Percentiles rank a stretch among this genome's conserved stretches.
These are phyloP conservation scores for Drosophila pruinosa DNA, from an alignment of 1,140 invertebrate species.

Conservation along the genomic window DNA sequence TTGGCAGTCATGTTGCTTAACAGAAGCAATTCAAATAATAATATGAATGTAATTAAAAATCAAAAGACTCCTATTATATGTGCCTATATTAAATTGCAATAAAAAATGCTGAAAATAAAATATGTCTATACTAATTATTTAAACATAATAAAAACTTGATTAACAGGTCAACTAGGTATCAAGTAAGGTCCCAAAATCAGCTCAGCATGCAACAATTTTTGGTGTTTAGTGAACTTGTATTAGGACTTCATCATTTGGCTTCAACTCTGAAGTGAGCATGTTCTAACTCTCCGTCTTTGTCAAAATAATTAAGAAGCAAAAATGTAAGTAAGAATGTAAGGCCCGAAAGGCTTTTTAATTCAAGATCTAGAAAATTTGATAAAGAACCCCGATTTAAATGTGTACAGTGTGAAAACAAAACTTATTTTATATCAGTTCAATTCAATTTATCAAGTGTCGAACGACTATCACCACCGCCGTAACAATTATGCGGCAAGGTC, in stretches of 20 bases:
- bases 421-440: conserved; percentile 19
- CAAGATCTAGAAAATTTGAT: conserved; percentile 15
- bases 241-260: conserved; percentile 40
- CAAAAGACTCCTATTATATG: no score
- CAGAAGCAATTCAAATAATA: no score
- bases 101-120: no score
- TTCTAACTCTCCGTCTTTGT: conserved; percentile 19
- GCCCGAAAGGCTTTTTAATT: neutral
- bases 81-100: no score
- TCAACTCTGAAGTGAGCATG: conserved; percentile 28
- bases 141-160: no score
- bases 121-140: no score
- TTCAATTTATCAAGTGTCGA: conserved; percentile 45
- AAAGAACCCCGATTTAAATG: neutral
- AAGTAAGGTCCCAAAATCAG: neutral
- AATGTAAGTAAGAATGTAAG: conserved; percentile 18
- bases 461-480: conserved; percentile 38
- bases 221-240: conserved; percentile 31
- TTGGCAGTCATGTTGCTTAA: neutral
- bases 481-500: conserved; percentile 26
- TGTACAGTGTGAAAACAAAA: conserved; percentile 1
- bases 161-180: no score
- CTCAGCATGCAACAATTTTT: conserved; percentile 3
- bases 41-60: no score
- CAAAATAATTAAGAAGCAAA: conserved; percentile 10